Conservation (phyloP, 2,888 invertebrate genomes). For the Petrophora chlorosata region DNA sequence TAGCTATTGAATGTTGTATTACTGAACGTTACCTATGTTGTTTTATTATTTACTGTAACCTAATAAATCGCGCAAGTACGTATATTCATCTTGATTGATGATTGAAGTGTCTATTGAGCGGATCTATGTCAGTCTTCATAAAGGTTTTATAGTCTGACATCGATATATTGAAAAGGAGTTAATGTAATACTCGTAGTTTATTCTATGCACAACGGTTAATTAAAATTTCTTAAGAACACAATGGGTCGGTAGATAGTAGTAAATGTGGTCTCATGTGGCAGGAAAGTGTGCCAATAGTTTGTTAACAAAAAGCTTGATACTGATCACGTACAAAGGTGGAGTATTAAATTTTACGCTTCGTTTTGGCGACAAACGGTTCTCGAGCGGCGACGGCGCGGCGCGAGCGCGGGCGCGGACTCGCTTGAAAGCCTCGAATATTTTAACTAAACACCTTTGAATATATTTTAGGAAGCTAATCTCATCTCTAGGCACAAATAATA, state of each 20-base stretch:
- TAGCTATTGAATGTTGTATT: constrained; percentile 35
- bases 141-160: constrained; percentile 42
- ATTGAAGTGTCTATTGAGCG: constrained; percentile 43
- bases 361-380: constrained; percentile 73
- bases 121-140: constrained; percentile 47
- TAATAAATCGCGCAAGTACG: constrained; percentile 37
- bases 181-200: constrained; percentile 48
- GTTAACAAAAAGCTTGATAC: constrained; percentile 67
- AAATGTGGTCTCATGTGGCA: constrained; percentile 55
- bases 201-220: constrained; percentile 54
- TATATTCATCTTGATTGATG: constrained; percentile 46
- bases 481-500: constrained; percentile 1
- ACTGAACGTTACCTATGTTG: constrained; percentile 35
- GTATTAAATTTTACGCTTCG: constrained; percentile 79
- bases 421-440: constrained; percentile 20
- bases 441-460: constrained; percentile 9
- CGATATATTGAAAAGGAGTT: constrained; percentile 40
- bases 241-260: constrained; percentile 42
- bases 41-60: constrained; percentile 40
- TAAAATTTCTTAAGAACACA: constrained; percentile 56
- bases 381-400: constrained; percentile 58
- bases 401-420: constrained; percentile 19
- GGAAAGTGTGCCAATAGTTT: constrained; percentile 70
- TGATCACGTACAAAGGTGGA: constrained; percentile 73
- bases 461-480: not conserved